Evolutionary conservation across 2,797 vertebrate genomes (phyloP).

Genomic region (Gallinago stenura): DNA sequence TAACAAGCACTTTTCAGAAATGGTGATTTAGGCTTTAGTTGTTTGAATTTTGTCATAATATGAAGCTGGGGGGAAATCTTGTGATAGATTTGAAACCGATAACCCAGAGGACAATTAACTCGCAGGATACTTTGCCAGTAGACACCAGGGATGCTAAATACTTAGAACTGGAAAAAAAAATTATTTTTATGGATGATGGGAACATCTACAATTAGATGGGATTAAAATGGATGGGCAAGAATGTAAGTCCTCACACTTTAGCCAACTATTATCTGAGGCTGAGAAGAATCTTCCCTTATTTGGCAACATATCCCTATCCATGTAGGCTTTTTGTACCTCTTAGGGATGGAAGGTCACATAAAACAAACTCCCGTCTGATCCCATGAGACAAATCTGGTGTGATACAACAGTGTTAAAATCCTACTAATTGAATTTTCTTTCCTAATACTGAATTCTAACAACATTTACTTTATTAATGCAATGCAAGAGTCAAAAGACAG

Average conservation of each 20-base stretch:
- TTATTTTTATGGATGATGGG: neutral
- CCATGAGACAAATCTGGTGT: neutral
- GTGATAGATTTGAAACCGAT: neutral
- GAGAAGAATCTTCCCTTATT: slow-evolving; percentile 41
- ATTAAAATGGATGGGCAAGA: slow-evolving; percentile 6
- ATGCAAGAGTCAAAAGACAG: neutral
- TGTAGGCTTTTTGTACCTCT: neutral
- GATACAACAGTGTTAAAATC: neutral
- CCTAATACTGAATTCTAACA: neutral
- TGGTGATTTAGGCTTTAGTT: neutral
- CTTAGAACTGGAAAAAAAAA: neutral
- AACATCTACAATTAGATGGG: neutral
- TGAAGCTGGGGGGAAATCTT: neutral
- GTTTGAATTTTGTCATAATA: neutral
- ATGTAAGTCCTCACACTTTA: neutral
- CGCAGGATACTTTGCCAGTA: neutral
- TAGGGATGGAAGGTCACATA: neutral
- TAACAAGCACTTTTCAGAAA: neutral
- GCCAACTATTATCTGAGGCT: neutral
- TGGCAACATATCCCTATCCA: neutral
- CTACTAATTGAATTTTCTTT: neutral
- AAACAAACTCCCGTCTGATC: slow-evolving; percentile 12
- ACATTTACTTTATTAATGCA: neutral
- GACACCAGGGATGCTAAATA: neutral
- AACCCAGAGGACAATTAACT: neutral